Base-by-base conservation (phyloP, 2,888 invertebrate species). In the Schrankia costaestrigalis region DNA sequence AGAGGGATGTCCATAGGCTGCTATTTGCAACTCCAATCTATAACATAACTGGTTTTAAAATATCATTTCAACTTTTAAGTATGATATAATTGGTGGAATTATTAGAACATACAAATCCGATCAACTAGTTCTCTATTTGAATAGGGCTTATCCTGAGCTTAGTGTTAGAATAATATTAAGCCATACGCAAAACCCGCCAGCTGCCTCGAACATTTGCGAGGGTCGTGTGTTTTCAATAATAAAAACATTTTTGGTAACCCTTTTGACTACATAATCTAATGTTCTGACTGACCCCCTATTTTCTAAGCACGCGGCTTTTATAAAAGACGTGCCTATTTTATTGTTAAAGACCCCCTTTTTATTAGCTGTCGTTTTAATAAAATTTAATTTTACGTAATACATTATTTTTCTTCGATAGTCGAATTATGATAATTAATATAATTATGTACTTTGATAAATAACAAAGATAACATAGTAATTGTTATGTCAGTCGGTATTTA, bases 171-270 rank as follows among this genome's bases (percentile, higher is more conserved):
- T 80, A 78, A 78, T 76, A 74, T 74, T 71, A 73, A 71, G 76
- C 73, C 69, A 49, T 57, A n/a, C 56, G 55, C 42, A 30, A 29
- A 48, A 41, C 55, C 55, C 41, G 62, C 66, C 83, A 81, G 84
- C 84, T 84, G 86, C 69, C 64, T 50, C 51, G 52, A 58, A 54
- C 57, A 63, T 61, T 52, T 44, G 53, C 52, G 62, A 73, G 78
- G 83, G 81, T 70, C 60, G 63, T 46, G 56, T 65, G 65, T 70
- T 73, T 75, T 67, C 64, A 64, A 68, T 67, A 68, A 66, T 76
- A 74, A 69, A 67, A 67, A 57, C 67, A 66, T 69, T 77, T 70
- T 84, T 78, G 77, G 81, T 79, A 83, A 85, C 85, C 86, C 86
- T 81, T 26, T 83, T 78, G 63, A 61, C 43, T 63, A 51, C 53